phyloP scores from a whole-genome alignment of 2,113 vertebrate species.

The Hippocampus abdominalis region DNA sequence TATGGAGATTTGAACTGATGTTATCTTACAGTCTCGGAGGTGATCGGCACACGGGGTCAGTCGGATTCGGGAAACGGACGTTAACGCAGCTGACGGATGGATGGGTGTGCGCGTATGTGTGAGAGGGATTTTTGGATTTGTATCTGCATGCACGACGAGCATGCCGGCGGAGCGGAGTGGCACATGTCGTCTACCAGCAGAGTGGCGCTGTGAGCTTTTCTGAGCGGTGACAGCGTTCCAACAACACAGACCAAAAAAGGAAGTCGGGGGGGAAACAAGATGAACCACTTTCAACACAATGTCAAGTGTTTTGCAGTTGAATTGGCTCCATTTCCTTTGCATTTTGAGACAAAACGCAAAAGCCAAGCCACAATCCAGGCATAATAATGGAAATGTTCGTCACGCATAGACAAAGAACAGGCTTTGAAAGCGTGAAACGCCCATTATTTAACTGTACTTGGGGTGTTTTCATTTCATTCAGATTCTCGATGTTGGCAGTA shows the following conservation, averaged over 20 bases:
- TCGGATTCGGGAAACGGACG: slow-evolving; percentile 31
- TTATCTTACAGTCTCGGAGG: slow-evolving; percentile 51
- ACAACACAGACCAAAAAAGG: slow-evolving; percentile 19
- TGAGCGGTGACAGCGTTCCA: slow-evolving; percentile 48
- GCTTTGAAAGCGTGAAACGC: neutral
- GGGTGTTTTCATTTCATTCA: neutral
- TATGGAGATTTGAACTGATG: slow-evolving; percentile 49
- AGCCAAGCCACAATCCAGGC: neutral
- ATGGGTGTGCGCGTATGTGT: slow-evolving; percentile 7
- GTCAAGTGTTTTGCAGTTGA: neutral
- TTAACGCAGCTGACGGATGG: slow-evolving; percentile 36
- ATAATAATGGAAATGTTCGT: neutral
- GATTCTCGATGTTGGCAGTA: neutral
- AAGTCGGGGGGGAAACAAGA: slow-evolving; percentile 17
- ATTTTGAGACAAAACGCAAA: neutral
- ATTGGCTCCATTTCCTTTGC: neutral
- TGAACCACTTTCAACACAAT: slow-evolving; percentile 16
- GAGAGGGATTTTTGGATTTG: slow-evolving; percentile 8
- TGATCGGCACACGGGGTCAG: slow-evolving; percentile 49
- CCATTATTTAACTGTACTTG: neutral
- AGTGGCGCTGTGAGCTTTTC: slow-evolving; percentile 49
- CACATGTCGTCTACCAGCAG: slow-evolving; percentile 56
- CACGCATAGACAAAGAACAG: neutral
- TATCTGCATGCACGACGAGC: slow-evolving; percentile 34
- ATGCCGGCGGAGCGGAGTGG: slow-evolving; percentile 30